These are phyloP conservation scores for Diglossa cyanea DNA, from an alignment of 2,797 vertebrate species.

Conservation along the genomic window DNA sequence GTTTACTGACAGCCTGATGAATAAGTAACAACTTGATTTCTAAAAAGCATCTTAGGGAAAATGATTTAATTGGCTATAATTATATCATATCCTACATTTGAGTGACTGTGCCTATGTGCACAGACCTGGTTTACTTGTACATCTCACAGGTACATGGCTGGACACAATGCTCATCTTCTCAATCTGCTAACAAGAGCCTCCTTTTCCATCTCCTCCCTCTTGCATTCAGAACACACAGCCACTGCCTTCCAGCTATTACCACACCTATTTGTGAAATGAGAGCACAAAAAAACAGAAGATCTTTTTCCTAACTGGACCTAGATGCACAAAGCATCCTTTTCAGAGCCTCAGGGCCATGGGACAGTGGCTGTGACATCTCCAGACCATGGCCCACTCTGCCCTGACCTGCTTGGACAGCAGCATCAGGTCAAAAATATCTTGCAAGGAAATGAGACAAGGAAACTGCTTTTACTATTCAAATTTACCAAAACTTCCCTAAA, in stretches of 20 bases:
- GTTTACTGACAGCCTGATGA: conserved; percentile 47
- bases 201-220: not conserved
- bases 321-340: not conserved
- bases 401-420: not conserved
- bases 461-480: not conserved
- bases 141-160: not conserved
- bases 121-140: not conserved
- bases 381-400: not conserved
- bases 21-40: conserved; percentile 30
- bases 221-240: not conserved
- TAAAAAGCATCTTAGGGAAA: conserved; percentile 6
- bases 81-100: not conserved
- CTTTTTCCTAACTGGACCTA: not conserved
- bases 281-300: not conserved
- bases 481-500: not conserved
- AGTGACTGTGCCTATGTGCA: not conserved
- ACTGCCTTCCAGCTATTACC: not conserved
- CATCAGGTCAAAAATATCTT: not conserved
- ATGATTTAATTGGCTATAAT: conserved; percentile 26
- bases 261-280: not conserved
- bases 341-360: not conserved
- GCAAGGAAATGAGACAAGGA: not conserved
- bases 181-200: not conserved
- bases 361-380: not conserved
- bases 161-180: not conserved